A percentile compares a stretch with the other conserved stretches of the same genome.
Evolutionary conservation across 2,797 vertebrate genomes (phyloP).

Genomic region (Phalanger gymnotis): DNA sequence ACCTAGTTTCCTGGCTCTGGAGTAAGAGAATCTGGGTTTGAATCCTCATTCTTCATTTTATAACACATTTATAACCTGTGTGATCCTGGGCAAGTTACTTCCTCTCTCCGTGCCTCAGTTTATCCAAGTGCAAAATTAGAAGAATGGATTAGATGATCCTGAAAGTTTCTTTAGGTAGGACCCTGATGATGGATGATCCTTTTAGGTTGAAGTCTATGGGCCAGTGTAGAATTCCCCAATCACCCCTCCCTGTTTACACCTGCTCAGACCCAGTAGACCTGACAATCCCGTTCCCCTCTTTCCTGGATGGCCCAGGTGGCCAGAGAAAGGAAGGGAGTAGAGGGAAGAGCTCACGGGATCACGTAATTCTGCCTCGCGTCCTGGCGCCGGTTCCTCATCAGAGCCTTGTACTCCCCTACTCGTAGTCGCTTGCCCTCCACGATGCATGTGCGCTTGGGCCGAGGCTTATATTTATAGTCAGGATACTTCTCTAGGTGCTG

Average conservation of each 20-base stretch:
- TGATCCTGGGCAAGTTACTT: not conserved
- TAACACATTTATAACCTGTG: no score
- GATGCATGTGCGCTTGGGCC: conserved; percentile 98
- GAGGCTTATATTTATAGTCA: conserved; percentile 97
- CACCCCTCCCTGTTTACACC: not conserved
- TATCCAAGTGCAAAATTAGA: not conserved
- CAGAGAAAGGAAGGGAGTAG: not conserved
- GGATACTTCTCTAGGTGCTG: conserved; percentile 99
- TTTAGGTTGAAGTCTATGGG: not conserved
- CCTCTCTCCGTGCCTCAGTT: not conserved
- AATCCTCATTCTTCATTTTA: not conserved
- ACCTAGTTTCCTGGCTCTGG: not conserved
- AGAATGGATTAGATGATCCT: not conserved
- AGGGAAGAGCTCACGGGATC: conserved; percentile 83
- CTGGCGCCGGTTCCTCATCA: conserved; percentile 97
- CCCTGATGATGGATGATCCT: not conserved
- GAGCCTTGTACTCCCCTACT: conserved; percentile 98
- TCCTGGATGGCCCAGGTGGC: not conserved
- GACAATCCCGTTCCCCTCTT: not conserved
- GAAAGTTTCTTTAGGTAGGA: not conserved
- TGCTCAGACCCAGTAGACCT: not conserved
- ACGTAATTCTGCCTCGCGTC: conserved; percentile 89
- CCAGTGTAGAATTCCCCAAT: not conserved
- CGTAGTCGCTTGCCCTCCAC: conserved; percentile 95
- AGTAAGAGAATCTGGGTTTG: not conserved